Evolutionary conservation across 2,113 vertebrate species (phyloP).

Genomic region (Etheostoma spectabile): DNA sequence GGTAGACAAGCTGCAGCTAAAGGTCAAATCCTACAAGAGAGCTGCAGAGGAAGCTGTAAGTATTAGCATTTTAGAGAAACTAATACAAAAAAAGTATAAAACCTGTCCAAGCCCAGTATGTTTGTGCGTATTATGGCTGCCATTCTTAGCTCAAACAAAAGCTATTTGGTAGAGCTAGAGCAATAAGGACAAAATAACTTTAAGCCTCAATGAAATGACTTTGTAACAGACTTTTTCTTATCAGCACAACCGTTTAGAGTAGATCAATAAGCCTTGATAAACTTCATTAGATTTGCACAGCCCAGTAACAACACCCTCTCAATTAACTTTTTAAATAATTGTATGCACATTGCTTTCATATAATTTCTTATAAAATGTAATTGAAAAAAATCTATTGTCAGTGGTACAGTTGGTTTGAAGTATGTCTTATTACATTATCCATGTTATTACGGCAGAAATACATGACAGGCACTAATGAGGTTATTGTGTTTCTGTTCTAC

Average conservation of each 20-base stretch:
- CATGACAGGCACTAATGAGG: neutral
- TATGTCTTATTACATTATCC: neutral
- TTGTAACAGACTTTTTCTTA: neutral
- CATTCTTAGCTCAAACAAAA: too few species aligned
- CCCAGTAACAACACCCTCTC: neutral
- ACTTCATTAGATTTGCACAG: neutral
- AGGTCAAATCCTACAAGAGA: constrained; percentile 89
- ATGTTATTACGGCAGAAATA: neutral
- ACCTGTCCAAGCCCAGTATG: neutral
- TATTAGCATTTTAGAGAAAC: neutral
- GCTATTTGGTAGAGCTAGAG: neutral
- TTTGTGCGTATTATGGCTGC: neutral
- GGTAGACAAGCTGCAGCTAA: constrained; percentile 84
- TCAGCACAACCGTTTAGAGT: neutral
- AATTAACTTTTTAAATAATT: neutral
- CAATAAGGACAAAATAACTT: neutral
- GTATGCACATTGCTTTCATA: too few species aligned
- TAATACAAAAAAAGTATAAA: neutral
- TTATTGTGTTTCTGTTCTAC: neutral
- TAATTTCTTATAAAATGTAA: neutral
- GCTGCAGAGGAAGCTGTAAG: constrained; percentile 84
- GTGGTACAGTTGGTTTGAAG: neutral
- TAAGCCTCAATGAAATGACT: neutral
- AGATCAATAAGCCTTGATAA: neutral
- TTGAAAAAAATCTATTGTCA: neutral